Conservation (phyloP, 2,113 vertebrate species). For the Dasyprocta punctata region DNA sequence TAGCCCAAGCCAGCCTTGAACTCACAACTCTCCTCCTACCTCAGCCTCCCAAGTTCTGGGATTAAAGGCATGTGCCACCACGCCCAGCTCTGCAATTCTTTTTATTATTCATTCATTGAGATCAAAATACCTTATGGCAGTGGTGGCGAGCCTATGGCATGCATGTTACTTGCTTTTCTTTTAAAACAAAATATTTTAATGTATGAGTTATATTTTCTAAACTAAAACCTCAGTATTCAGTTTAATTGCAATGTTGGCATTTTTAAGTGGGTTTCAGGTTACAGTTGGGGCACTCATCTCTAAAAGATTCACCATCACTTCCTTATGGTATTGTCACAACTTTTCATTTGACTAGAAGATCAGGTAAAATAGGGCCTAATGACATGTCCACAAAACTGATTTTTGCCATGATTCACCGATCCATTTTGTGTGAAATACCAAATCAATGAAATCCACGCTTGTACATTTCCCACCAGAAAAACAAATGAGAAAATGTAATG, state of each 20-base stretch:
- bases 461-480: background rate
- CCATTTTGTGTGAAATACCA: constrained; percentile 32
- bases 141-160: background rate
- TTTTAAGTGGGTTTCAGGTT: background rate
- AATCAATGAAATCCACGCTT: constrained; percentile 11
- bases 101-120: background rate
- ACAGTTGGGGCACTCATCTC: background rate
- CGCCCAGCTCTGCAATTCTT: background rate
- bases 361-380: background rate
- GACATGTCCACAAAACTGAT: background rate
- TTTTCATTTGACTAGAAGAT: constrained; percentile 2
- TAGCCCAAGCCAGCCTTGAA: too few species aligned
- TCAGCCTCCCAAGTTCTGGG: too few species aligned
- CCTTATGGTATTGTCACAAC: background rate
- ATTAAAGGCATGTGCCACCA: too few species aligned
- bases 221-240: background rate
- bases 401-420: background rate
- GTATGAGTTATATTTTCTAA: background rate
- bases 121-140: background rate
- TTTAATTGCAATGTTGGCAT: background rate
- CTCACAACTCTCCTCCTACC: too few species aligned
- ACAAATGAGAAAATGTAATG: background rate
- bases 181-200: background rate
- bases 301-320: background rate
- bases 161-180: background rate